These are phyloP conservation scores for Ptychadena robeensis DNA, from an alignment of 2,797 vertebrate genomes.

Conservation along the genomic window DNA sequence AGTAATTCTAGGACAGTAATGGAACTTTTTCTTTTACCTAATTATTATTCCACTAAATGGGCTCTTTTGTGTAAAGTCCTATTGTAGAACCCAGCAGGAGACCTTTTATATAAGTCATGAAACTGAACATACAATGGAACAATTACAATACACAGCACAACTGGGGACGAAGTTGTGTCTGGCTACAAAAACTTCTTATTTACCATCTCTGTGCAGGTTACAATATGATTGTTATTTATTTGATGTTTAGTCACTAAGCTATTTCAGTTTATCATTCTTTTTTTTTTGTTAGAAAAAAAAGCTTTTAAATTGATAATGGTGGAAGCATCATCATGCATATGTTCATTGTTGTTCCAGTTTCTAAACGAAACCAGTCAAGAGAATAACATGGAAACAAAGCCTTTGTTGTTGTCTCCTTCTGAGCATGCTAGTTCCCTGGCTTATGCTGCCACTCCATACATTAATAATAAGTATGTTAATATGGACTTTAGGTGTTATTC, in stretches of 20 bases:
- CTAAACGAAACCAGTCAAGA: no score
- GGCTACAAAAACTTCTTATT: background rate
- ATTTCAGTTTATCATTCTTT: background rate
- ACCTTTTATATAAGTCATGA: background rate
- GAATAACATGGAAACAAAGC: no score
- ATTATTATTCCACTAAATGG: conserved; percentile 24
- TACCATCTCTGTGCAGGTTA: background rate
- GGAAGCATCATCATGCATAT: background rate
- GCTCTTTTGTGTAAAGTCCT: conserved; percentile 11
- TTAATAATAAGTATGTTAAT: no score
- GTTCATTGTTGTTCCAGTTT: background rate
- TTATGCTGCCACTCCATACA: no score
- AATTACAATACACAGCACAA: conserved; percentile 3
- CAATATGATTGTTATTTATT: background rate
- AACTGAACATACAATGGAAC: background rate
- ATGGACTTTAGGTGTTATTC: no score
- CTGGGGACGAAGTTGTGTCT: background rate
- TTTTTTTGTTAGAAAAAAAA: background rate
- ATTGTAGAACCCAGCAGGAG: conserved; percentile 27
- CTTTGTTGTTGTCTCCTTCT: no score
- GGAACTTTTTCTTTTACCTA: conserved; percentile 7
- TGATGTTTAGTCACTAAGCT: background rate
- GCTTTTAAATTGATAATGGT: background rate
- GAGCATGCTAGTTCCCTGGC: no score
- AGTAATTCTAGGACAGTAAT: conserved; percentile 2